Conservation (phyloP, 2,888 invertebrate genomes). For the Therioaphis trifolii region DNA sequence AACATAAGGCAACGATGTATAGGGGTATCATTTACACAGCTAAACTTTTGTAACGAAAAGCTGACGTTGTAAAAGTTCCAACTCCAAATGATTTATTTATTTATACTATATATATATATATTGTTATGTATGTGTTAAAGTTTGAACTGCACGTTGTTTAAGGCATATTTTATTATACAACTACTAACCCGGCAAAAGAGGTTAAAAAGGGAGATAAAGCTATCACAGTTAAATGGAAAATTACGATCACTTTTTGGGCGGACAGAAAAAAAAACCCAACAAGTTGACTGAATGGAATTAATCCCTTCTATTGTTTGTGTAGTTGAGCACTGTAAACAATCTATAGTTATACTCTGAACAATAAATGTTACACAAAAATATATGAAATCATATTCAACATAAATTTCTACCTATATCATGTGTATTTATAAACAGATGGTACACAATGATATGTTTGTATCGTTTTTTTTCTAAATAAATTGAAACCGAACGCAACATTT, state of each 20-base stretch:
- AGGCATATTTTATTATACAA: conserved; percentile 47
- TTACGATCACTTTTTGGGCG: conserved; percentile 49
- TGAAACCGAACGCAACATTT: too few relatives aligned
- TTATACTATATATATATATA: conserved; percentile 5
- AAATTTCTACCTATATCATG: too few relatives aligned
- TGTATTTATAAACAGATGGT: too few relatives aligned
- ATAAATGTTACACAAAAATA: background rate
- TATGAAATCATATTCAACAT: background rate
- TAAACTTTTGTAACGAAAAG: conserved; percentile 56
- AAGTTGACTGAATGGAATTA: conserved; percentile 41
- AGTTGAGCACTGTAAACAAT: background rate
- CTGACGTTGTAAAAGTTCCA: conserved; percentile 54
- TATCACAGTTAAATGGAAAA: conserved; percentile 49
- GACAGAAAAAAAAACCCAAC: conserved; percentile 40
- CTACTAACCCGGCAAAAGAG: conserved; percentile 15
- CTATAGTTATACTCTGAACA: conserved; percentile 9
- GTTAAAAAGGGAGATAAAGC: conserved; percentile 56
- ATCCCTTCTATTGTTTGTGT: conserved; percentile 44
- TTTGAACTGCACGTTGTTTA: conserved; percentile 53
- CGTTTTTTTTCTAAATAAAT: too few relatives aligned
- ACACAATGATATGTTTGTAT: too few relatives aligned
- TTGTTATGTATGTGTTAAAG: conserved; percentile 21
- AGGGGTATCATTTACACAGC: conserved; percentile 35
- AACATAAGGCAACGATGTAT: conserved; percentile 7
- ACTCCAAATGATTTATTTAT: conserved; percentile 47